Percentiles rank a stretch among this genome's conserved stretches.
Conservation (phyloP, 2,888 invertebrate genomes). For the Calephelis perditalis region DNA sequence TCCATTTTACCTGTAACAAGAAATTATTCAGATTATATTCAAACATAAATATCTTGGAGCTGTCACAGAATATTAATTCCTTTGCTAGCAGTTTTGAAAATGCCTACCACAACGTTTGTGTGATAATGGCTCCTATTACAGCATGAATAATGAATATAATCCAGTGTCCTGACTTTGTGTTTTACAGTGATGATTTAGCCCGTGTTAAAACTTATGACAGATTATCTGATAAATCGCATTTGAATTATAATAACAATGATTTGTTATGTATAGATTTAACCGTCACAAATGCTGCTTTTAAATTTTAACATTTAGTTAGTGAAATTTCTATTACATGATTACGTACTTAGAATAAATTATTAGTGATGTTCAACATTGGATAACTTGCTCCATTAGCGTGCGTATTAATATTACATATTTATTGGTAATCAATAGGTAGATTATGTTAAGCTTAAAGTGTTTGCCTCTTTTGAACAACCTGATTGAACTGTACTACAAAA, state of each 20-base stretch:
- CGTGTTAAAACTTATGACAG: conserved; percentile 17
- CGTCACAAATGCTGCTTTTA: not conserved
- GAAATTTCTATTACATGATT: conserved; percentile 3
- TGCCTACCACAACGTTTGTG: conserved; percentile 3
- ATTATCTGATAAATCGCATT: not conserved
- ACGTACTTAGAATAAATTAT: too few relatives aligned
- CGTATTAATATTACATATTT: too few relatives aligned
- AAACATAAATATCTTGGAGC: conserved; percentile 21
- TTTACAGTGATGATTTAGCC: conserved; percentile 9
- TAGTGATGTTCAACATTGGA: too few relatives aligned
- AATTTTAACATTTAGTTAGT: not conserved
- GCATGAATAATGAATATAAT: not conserved
- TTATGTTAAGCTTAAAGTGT: too few relatives aligned
- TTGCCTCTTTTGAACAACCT: too few relatives aligned
- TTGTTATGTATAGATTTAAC: conserved; percentile 10
- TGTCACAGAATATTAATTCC: conserved; percentile 19
- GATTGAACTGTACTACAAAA: too few relatives aligned
- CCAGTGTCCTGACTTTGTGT: not conserved
- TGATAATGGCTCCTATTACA: conserved; percentile 5
- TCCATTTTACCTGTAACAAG: conserved; percentile 51
- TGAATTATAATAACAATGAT: conserved; percentile 6
- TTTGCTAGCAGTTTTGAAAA: conserved; percentile 9
- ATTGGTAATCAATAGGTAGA: too few relatives aligned
- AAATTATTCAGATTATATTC: conserved; percentile 24
- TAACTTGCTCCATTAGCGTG: too few relatives aligned